Base-by-base conservation (phyloP, 2,888 invertebrate species). In the Drosophila setosimentum region DNA sequence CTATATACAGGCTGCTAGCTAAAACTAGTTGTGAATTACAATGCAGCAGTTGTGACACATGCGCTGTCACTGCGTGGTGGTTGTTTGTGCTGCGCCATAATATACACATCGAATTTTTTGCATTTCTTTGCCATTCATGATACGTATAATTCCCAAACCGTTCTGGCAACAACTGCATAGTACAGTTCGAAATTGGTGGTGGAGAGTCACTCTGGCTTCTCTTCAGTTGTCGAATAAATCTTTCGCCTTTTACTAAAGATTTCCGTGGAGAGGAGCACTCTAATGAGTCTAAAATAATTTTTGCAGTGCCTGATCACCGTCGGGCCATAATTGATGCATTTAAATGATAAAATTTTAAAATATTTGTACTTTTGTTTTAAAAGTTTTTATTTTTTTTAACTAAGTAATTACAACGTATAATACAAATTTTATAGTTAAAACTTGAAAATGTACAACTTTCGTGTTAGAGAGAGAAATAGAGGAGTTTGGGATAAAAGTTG, bases 221-320 rank as follows among this genome's bases (percentile, higher is more conserved):
- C 94, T 95, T 95, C 95, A 95, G 93, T 93, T 86, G 94, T 92
- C 95, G 95, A 92, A 95, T 94, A 95, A 95, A 95, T 95, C 95
- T 95, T 95, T 95, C 95, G 95, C 95, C 95, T 95, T 95, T 95
- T 95, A 95, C 95, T 95, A 95, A 95, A 95, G 95, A 95, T 95
- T 95, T 95, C 95, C 95, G 95, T 95, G 95, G 95, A 95, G 95
- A 94, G 95, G 95, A 94, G 94, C 95, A 95, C 94, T 94, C 94
- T 94, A 95, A 95, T 95, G 95, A 95, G 95, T 95, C 95, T 95
- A 92, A 93, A 82, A 73, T 85, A 86, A 89, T 87, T 87, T 87
- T 87, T 66, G 55, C 80, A 71, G 89, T 70, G 87, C 87, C 82
- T 73, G 84, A 37, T 78, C 78, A 69, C 79, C 63, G 76, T 68